phyloP scores from a whole-genome alignment of 2,113 vertebrate genomes.

The Protobothrops flavoviridis region DNA sequence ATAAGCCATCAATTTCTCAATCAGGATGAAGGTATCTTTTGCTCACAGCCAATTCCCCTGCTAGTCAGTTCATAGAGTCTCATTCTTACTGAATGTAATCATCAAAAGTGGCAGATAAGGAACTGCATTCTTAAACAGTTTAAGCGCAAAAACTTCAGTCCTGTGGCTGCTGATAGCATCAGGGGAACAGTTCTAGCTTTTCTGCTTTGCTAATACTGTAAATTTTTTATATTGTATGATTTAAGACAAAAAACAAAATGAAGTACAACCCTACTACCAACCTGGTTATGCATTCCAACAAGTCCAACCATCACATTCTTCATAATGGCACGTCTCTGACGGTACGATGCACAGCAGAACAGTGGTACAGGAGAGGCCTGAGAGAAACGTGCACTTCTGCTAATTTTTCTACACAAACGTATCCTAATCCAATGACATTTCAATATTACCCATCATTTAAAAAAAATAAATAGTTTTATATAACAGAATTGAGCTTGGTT shows the following conservation, averaged over 20 bases:
- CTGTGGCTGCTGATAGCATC: background rate
- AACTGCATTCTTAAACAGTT: background rate
- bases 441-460: background rate
- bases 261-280: background rate
- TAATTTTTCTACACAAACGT: background rate
- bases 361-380: background rate
- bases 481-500: background rate
- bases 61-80: background rate
- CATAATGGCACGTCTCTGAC: background rate
- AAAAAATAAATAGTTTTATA: conserved; percentile 25
- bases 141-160: background rate
- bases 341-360: background rate
- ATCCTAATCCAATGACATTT: background rate
- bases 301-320: background rate
- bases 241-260: background rate
- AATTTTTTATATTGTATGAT: background rate
- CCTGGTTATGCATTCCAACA: background rate
- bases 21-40: background rate
- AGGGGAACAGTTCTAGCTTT: background rate
- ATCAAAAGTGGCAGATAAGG: background rate
- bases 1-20: background rate
- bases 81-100: background rate
- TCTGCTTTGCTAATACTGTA: background rate
- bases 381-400: background rate
- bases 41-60: background rate